These are phyloP conservation scores for Saturnia japonica DNA, from an alignment of 2,888 invertebrate genomes.

Conservation along the genomic window DNA sequence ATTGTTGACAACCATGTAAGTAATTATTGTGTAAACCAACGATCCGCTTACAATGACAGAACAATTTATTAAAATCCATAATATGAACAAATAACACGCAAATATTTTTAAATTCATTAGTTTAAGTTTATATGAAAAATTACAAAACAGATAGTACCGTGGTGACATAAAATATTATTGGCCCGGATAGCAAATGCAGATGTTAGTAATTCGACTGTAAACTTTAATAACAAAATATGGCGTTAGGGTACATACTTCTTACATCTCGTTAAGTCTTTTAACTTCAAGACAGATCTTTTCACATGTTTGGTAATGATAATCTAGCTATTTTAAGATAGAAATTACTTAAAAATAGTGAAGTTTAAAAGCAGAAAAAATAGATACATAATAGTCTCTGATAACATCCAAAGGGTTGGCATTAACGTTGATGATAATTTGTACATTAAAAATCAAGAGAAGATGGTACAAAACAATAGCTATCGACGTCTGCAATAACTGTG, in stretches of 20 bases:
- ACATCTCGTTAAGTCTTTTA: not conserved
- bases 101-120: not conserved
- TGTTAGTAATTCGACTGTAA: too few relatives aligned
- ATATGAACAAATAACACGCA: not conserved
- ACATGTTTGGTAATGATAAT: not conserved
- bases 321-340: not conserved
- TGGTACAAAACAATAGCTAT: not conserved
- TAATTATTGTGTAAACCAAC: slow-evolving; percentile 2
- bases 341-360: not conserved
- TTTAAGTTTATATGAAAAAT: not conserved
- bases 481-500: not conserved
- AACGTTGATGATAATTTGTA: not conserved
- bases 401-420: not conserved
- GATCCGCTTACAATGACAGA: not conserved
- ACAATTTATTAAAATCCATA: not conserved
- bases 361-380: too few relatives aligned
- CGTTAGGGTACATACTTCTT: too few relatives aligned
- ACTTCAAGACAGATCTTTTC: not conserved
- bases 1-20: slow-evolving; percentile 1
- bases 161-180: not conserved
- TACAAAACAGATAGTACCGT: not conserved
- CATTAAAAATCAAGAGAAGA: not conserved
- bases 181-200: not conserved
- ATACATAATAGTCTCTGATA: not conserved
- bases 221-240: too few relatives aligned